phyloP scores from a whole-genome alignment of 2,113 vertebrate genomes.

The Sylvia atricapilla region DNA sequence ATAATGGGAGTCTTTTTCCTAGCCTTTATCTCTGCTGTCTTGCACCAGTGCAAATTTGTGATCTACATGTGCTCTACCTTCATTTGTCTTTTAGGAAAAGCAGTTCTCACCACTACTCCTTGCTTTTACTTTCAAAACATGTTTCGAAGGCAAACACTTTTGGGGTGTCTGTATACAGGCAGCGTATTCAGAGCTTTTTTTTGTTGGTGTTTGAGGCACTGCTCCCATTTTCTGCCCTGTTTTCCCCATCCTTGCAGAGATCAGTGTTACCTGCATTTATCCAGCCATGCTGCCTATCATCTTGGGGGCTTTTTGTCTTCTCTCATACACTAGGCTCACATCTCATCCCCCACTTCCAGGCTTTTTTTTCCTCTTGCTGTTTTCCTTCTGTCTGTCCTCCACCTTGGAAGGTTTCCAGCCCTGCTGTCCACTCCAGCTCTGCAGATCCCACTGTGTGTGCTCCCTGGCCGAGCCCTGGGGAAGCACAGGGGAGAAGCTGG shows the following conservation, averaged over 20 bases:
- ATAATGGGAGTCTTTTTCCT: slow-evolving; percentile 4
- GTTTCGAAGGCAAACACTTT: neutral
- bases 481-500: neutral
- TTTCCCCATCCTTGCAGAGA: neutral
- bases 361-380: neutral
- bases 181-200: neutral
- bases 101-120: neutral
- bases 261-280: neutral
- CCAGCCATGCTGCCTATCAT: neutral
- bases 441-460: neutral
- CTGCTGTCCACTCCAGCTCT: neutral
- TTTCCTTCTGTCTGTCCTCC: slow-evolving; percentile 2
- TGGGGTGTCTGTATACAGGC: neutral
- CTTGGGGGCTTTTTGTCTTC: neutral
- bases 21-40: neutral
- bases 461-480: slow-evolving; percentile 23
- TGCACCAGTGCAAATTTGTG: neutral
- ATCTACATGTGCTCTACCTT: neutral
- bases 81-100: neutral
- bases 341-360: neutral
- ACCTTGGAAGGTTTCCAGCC: neutral
- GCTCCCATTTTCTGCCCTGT: neutral
- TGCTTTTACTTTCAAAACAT: neutral
- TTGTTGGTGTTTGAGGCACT: neutral
- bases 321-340: neutral